These are phyloP conservation scores for Oxygymnocypris stewartii DNA, from an alignment of 2,113 vertebrate genomes.

Conservation along the genomic window DNA sequence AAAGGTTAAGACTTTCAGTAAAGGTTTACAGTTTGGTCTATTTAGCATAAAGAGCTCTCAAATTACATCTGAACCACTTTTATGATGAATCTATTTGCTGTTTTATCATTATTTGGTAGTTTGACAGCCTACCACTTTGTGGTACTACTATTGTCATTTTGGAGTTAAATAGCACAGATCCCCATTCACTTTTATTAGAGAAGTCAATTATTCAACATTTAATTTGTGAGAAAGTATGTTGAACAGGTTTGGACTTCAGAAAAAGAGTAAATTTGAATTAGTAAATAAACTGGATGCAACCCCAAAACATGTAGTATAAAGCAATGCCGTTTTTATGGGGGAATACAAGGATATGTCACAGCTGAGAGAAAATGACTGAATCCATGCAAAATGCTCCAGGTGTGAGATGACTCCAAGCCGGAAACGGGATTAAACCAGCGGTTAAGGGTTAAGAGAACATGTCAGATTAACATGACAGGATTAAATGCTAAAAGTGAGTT, in stretches of 20 bases:
- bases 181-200: too few species aligned
- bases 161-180: not conserved
- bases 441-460: slow-evolving; percentile 51
- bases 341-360: not conserved
- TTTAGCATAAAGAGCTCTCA: not conserved
- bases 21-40: not conserved
- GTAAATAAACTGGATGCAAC: not conserved
- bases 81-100: not conserved
- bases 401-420: slow-evolving; percentile 4
- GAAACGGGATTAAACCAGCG: slow-evolving; percentile 45
- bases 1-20: not conserved
- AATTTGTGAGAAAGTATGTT: not conserved
- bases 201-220: not conserved
- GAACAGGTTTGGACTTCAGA: not conserved
- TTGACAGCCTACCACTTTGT: not conserved
- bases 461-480: slow-evolving; percentile 39
- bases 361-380: not conserved
- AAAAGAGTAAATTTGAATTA: too few species aligned
- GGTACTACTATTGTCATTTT: not conserved
- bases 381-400: not conserved
- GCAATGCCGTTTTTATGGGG: not conserved
- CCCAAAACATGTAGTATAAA: not conserved
- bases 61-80: not conserved
- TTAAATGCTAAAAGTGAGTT: slow-evolving; percentile 38
- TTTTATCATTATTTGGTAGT: not conserved